Evolutionary conservation across 2,888 invertebrate genomes (phyloP), one percentile per base, ranked within the genome.

Genomic region (Ormyrus nitidulus): DNA sequence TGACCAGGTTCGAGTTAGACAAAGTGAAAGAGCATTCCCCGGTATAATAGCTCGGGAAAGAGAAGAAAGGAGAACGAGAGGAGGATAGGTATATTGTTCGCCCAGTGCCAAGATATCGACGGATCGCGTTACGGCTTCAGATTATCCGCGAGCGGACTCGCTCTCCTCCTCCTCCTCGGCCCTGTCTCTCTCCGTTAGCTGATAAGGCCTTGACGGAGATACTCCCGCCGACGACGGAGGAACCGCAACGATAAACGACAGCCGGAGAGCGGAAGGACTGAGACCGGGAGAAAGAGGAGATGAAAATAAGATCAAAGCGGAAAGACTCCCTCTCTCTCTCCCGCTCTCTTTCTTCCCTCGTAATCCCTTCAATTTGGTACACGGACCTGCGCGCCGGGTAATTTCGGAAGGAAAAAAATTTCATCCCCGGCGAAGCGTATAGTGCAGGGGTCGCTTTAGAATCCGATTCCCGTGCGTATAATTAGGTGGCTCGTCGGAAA

Each of bases 111-210:
- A 82, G 84, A 83, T 85, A 84, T 85, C 84, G 84, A 75, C 70
- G 83, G 80, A 84, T 85, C 84, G 83, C 83, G 81, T 83, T 85
- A 82, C 83, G 81, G 75, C 75, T 81, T 77, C 61, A 82, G 83
- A 84, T 85, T 84, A 84, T 83, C 83, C 82, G 81, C 71, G 66
- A 62, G 62, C 11, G 51, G 19, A 13, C 65, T 53, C 62, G 58
- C 13, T 13, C 19, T 65, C 13, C 65, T 64, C 11, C 48, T 34
- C 13, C 13, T 13, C 13, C 61, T 53, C 64, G 48, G 11, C n/a
- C 3, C 46, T 62, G 10, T 46, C 51, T 69, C 13, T 69, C 80
- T 54, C 64, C 54, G 70, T n/a, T 54, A 61, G 46, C 81, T 81
- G 81, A 81, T 81, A 81, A 81, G 71, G 75, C 73, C 68, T 77